Evolutionary conservation across 1,140 invertebrate species (phyloP), one percentile per base, ranked within the genome.

Genomic region (Vanessa atalanta): DNA sequence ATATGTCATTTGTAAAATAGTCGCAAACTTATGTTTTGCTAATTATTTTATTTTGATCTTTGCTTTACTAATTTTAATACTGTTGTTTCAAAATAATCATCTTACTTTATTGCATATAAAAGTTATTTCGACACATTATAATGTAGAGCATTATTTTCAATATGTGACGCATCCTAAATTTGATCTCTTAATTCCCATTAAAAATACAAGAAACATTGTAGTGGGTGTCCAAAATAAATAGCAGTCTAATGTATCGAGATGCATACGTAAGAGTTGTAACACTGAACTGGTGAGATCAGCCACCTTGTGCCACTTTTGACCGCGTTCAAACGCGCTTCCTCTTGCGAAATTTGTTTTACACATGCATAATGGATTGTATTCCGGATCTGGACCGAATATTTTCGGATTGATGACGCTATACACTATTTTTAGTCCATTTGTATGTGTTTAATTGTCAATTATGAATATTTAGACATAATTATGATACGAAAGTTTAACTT

Each of bases 201-300:
- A 73, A 70, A 63, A 76, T 61, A 79, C 60, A 73, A 51, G 64
- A 16, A 61, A 48, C 67, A 63, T 70, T 61, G 55, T 67, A 65
- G 66, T 63, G 51, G 26, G 20, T 68, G 77, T 74, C 77, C 77
- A 81, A 83, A 79, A 83, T 78, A 83, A 83, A 83, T 74, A 81
- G 15, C 53, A 26, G n/a, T 55, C 50, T 73, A 68, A 78, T 75
- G 76, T 82, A 77, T 82, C 76, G 55, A 60, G 76, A 76, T 71
- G 70, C 75, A 71, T 20, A 77, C 77, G 77, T 72, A 72, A 65
- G 67, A 75, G 55, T 79, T 70, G 77, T 79, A 79, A 79, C 77
- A 78, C 51, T 83, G 82, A 78, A 78, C 73, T 77, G 72, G 67
- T 83, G 83, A 84, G 81, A 82, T 84, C 79, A 83, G 43, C 78